phyloP scores from a whole-genome alignment of 2,113 vertebrate genomes.

The Prochilodus magdalenae region DNA sequence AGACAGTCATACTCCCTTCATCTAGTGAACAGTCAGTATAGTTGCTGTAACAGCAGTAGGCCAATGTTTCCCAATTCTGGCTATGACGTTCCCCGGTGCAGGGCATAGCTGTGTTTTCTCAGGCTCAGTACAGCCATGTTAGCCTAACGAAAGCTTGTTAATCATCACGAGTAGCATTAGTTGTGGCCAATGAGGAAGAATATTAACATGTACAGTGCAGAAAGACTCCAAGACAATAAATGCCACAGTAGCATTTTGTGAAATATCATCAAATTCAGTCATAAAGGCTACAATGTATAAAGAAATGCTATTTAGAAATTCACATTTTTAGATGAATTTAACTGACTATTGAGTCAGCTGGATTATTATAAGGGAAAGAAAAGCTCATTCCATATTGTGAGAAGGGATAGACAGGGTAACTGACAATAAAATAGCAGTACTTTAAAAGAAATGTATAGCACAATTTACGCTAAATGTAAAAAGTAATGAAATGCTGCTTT shows the following conservation, averaged over 20 bases:
- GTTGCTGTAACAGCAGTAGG: not conserved
- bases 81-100: not conserved
- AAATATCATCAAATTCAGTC: no score
- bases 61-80: not conserved
- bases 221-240: no score
- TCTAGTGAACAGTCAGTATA: not conserved
- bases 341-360: not conserved
- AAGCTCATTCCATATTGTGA: not conserved
- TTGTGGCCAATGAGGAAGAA: no score
- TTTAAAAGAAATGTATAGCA: no score
- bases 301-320: not conserved
- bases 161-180: no score
- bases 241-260: no score
- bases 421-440: not conserved
- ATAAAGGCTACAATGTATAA: not conserved
- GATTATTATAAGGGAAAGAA: not conserved
- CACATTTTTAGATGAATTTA: not conserved
- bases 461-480: no score
- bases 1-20: not conserved
- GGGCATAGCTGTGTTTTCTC: no score
- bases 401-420: not conserved
- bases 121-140: no score
- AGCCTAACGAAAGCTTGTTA: no score
- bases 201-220: no score
- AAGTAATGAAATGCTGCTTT: not conserved